Base-by-base conservation (phyloP, 2,888 invertebrate genomes). In the Drosophila koepferae region DNA sequence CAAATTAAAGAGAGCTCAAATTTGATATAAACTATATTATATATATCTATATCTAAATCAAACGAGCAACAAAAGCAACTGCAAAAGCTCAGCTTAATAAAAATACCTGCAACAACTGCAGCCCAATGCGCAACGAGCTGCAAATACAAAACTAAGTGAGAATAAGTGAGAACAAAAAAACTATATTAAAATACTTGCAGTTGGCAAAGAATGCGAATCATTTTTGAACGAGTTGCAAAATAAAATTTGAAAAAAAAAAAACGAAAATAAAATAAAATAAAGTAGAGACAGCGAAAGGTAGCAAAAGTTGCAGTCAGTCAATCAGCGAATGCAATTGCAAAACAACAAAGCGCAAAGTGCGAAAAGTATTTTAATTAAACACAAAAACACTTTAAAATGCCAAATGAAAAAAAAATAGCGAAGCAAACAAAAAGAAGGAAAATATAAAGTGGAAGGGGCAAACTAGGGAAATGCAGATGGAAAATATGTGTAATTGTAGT, bases 321-420 rank as follows among this genome's bases (percentile, higher is more conserved):
- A 46, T 81, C 70, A 79, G 56, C 53, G 69, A 77, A 41, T 49
- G 43, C 64, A 76, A 69, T 74, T 71, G 70, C 75, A 76, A 81
- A 28, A 68, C 71, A 79, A 65, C 72, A 74, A 62, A 69, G 70
- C 56, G 54, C 49, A 78, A 83, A 88, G 72, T 75, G 68, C 58
- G 62, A 76, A 71, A 86, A 80, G 76, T 89, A 80, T 83, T 90
- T 86, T 89, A 80, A 89, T 90, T 89, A 90, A 90, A 90, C 77
- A 78, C 65, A 84, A 73, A 78, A 74, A 74, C 77, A 60, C 67
- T 67, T 67, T 54, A 81, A 80, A 75, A 68, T 69, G 58, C 67
- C 43, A 66, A 64, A 56, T 69, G 59, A 36, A 54, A 36, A 9
- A 54, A 6, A 14, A n/a, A n/a, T n/a, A n/a, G n/a, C 46, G 46